Percentiles rank a stretch among this genome's conserved stretches.
Conservation (phyloP, 2,113 vertebrate genomes). For the Microtus ochrogaster region DNA sequence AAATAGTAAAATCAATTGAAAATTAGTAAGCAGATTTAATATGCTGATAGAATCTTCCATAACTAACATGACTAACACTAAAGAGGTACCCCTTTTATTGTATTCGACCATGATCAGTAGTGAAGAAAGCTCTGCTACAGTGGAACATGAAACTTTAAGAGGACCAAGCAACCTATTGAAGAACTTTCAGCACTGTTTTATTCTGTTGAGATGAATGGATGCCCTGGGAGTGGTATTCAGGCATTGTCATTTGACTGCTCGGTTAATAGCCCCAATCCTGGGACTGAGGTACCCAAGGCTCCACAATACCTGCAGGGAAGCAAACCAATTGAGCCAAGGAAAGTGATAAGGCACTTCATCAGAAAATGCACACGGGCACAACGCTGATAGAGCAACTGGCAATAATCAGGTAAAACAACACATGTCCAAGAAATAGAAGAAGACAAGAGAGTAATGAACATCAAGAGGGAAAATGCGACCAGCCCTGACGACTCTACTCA, state of each 20-base stretch:
- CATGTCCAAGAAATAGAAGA: constrained; percentile 56
- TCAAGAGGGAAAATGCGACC: not conserved
- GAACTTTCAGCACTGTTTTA: not conserved
- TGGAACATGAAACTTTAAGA: not conserved
- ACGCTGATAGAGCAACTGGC: constrained; percentile 17
- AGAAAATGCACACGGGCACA: constrained; percentile 10
- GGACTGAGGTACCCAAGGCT: not conserved
- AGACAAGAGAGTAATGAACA: constrained; percentile 26
- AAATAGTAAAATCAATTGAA: not conserved
- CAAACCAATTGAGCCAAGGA: not conserved
- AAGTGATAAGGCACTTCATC: not conserved
- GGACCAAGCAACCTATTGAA: not conserved
- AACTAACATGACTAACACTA: not conserved
- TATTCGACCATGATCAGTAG: not conserved
- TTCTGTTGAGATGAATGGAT: not conserved
- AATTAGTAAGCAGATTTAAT: not conserved
- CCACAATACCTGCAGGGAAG: not conserved
- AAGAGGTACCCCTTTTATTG: not conserved
- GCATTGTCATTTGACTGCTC: not conserved
- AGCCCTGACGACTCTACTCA: not conserved
- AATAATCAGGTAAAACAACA: constrained; percentile 51
- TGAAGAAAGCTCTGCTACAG: not conserved
- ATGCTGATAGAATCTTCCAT: not conserved
- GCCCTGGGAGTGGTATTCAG: not conserved
- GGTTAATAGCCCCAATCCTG: constrained; percentile 4